Conservation (phyloP, 2,113 vertebrate genomes). For the Agapornis roseicollis region DNA sequence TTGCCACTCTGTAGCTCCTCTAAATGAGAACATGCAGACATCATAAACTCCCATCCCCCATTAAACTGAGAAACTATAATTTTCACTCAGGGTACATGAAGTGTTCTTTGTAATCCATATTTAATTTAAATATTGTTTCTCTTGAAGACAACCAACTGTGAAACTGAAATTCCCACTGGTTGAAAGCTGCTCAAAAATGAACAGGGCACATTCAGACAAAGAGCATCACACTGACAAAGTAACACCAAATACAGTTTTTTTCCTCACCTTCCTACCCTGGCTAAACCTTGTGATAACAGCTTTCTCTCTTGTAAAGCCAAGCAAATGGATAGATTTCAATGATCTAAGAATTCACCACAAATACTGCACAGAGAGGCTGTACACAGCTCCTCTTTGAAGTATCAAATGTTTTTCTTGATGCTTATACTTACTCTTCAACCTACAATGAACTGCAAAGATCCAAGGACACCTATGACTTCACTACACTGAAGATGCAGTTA, state of each 20-base stretch:
- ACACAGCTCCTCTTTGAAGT: constrained; percentile 12
- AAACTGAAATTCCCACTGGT: constrained; percentile 71
- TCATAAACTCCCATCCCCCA: not conserved
- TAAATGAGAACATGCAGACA: not conserved
- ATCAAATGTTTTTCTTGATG: not conserved
- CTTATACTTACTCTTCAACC: not conserved
- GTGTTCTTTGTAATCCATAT: not conserved
- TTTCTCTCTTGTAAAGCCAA: constrained; percentile 81
- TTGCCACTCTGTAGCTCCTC: not conserved
- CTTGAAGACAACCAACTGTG: not conserved
- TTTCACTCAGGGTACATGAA: not conserved
- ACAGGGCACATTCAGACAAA: constrained; percentile 65
- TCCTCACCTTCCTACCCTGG: constrained; percentile 73
- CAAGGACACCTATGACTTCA: not conserved
- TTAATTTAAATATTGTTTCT: not conserved
- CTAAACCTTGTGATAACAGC: constrained; percentile 81
- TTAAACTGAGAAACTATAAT: not conserved
- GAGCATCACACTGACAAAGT: constrained; percentile 70
- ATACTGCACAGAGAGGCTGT: constrained; percentile 20
- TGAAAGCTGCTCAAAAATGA: constrained; percentile 16
- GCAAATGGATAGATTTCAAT: constrained; percentile 73
- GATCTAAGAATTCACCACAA: constrained; percentile 77
- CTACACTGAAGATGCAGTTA: not conserved
- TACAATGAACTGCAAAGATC: not conserved
- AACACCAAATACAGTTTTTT: constrained; percentile 70